phyloP scores from a whole-genome alignment of 2,797 vertebrate genomes.

The Cossypha polioptera region DNA sequence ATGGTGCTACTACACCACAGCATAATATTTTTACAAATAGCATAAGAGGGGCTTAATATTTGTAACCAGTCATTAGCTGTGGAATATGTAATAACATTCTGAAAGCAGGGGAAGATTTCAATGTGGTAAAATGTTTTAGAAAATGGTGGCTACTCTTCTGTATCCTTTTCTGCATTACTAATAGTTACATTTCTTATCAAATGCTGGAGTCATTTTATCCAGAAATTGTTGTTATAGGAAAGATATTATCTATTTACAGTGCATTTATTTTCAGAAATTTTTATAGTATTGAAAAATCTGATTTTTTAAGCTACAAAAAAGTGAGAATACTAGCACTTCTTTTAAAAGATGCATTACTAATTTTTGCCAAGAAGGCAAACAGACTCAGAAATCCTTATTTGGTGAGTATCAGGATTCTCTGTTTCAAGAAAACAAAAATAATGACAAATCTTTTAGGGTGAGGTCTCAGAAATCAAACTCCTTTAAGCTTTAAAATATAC shows the following conservation, averaged over 20 bases:
- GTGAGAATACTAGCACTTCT: neutral
- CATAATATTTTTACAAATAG: neutral
- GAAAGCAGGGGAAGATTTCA: neutral
- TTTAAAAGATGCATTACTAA: neutral
- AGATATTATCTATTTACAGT: neutral
- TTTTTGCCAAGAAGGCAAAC: neutral
- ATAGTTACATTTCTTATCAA: neutral
- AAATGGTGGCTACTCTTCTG: neutral
- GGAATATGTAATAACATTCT: neutral
- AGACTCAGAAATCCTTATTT: neutral
- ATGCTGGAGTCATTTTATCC: neutral
- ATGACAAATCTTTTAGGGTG: neutral
- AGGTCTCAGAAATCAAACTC: neutral
- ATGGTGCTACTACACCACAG: neutral
- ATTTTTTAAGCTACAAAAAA: neutral
- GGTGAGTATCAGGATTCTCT: neutral
- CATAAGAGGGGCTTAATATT: neutral
- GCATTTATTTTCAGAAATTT: neutral
- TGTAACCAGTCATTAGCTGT: neutral
- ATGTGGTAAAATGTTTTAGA: neutral
- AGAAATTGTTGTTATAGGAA: neutral
- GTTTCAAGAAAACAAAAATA: neutral
- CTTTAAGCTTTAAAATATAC: neutral
- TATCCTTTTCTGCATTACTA: neutral
- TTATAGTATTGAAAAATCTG: neutral